Percentiles rank a stretch among this genome's conserved stretches.
These are phyloP conservation scores for Cercopithecus mona DNA, from an alignment of 2,113 vertebrate species.

Conservation along the genomic window DNA sequence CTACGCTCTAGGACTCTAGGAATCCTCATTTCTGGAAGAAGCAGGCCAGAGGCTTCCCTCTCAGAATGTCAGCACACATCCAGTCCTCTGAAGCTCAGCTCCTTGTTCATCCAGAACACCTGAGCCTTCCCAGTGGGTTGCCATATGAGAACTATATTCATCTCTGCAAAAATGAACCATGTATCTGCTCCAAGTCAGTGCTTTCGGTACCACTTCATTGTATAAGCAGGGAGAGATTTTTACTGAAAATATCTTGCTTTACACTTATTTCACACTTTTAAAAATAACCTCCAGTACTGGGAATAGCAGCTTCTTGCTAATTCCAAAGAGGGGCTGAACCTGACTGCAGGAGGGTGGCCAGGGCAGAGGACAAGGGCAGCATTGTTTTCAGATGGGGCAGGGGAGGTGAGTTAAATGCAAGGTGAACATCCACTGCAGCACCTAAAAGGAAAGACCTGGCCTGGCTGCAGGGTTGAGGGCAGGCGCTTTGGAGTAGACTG, in stretches of 20 bases:
- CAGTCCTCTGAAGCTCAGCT: background rate
- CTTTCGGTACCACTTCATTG: background rate
- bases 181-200: background rate
- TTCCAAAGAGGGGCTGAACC: background rate
- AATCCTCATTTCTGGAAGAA: background rate
- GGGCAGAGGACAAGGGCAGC: background rate
- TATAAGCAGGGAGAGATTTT: conserved; percentile 9
- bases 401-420: rapidly evolving
- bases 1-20: background rate
- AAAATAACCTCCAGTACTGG: conserved; percentile 22
- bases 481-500: background rate
- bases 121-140: background rate
- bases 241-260: conserved; percentile 38
- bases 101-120: background rate
- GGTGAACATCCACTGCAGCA: background rate
- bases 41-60: background rate
- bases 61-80: background rate
- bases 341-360: background rate
- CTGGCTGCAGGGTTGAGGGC: background rate
- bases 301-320: conserved; percentile 48
- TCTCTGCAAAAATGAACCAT: background rate
- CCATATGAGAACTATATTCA: background rate
- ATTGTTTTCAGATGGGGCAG: background rate
- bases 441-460: background rate
- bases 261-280: conserved; percentile 39